Conservation (phyloP, 1,140 invertebrate species). For the Globodera ellingtonae region DNA sequence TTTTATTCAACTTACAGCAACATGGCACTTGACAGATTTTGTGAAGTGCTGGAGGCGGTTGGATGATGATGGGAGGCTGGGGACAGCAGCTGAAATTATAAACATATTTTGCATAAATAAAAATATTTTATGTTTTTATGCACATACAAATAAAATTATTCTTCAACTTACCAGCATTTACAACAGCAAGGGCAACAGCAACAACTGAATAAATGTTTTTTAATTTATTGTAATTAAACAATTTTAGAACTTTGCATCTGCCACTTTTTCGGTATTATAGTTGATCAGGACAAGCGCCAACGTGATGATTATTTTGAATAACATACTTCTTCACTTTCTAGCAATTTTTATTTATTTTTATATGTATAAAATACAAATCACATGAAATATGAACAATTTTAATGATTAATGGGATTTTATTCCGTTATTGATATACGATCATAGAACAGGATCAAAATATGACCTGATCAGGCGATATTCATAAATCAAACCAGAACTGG, state of each 20-base stretch:
- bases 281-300: not conserved
- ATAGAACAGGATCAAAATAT: too few species aligned
- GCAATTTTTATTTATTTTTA: too few species aligned
- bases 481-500: too few species aligned
- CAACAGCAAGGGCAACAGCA: constrained; percentile 29
- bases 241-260: not conserved
- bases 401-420: too few species aligned
- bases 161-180: constrained; percentile 19
- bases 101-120: not conserved
- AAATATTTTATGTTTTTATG: not conserved
- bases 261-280: not conserved
- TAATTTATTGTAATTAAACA: not conserved
- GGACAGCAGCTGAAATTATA: constrained; percentile 36
- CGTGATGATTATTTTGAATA: constrained; percentile 4
- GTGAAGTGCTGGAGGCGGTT: constrained; percentile 47
- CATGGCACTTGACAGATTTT: constrained; percentile 51
- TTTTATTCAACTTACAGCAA: constrained; percentile 34
- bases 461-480: too few species aligned
- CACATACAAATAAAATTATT: not conserved
- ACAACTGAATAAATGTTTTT: constrained; percentile 6
- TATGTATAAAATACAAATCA: too few species aligned
- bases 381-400: too few species aligned
- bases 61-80: constrained; percentile 50
- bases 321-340: not conserved
- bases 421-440: too few species aligned